Percentiles rank a stretch among this genome's conserved stretches.
These are phyloP conservation scores for Pegoplata infirma DNA, from an alignment of 2,888 invertebrate species.

Conservation along the genomic window DNA sequence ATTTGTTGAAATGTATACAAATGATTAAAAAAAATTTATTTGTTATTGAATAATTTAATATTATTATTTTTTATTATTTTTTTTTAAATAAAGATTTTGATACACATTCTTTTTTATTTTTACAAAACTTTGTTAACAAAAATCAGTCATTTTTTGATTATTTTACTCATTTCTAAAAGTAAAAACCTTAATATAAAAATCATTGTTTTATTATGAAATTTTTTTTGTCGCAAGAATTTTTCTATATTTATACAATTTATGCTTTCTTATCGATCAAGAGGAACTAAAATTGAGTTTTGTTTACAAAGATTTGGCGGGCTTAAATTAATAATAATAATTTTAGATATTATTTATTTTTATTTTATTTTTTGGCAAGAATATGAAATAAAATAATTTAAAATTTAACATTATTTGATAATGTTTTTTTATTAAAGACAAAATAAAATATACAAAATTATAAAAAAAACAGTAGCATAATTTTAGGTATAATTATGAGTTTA, in stretches of 20 bases:
- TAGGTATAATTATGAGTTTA: constrained; percentile 3
- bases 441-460: background rate
- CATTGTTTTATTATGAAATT: constrained; percentile 21
- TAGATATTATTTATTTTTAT: constrained; percentile 1
- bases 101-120: constrained; percentile 18
- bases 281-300: constrained; percentile 50
- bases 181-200: constrained; percentile 48
- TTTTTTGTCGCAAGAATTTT: constrained; percentile 16
- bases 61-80: constrained; percentile 12
- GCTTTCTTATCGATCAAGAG: constrained; percentile 36
- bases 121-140: constrained; percentile 67
- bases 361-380: constrained; percentile 50
- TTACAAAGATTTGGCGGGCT: constrained; percentile 55
- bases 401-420: constrained; percentile 50
- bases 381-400: constrained; percentile 6
- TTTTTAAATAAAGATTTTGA: background rate
- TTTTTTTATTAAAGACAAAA: too few relatives aligned
- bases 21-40: constrained; percentile 42
- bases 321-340: constrained; percentile 49
- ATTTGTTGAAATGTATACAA: constrained; percentile 62
- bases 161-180: constrained; percentile 56
- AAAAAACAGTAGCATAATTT: constrained; percentile 31
- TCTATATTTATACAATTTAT: background rate
- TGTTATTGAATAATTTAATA: constrained; percentile 14
- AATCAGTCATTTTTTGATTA: constrained; percentile 71